Evolutionary conservation across 2,113 vertebrate species (phyloP).

Genomic region (Apodemus sylvaticus): DNA sequence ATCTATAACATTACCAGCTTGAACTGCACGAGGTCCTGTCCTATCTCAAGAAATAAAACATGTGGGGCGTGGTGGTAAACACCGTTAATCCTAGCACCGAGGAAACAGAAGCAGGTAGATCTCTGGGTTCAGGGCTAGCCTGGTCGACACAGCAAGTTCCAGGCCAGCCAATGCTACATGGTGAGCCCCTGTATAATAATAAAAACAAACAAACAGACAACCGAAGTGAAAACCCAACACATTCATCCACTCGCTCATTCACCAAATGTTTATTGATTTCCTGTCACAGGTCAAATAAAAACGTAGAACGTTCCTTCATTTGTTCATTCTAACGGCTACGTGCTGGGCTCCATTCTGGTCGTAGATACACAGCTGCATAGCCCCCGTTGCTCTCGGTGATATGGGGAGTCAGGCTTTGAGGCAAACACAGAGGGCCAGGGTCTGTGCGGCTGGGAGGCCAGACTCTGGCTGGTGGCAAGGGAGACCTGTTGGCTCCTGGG

Average conservation of each 20-base stretch:
- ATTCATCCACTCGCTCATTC: not conserved
- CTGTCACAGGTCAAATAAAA: not conserved
- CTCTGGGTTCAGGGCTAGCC: not conserved
- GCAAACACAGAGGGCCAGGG: not conserved
- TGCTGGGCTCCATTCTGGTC: not conserved
- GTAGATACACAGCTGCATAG: not conserved
- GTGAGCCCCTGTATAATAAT: not conserved
- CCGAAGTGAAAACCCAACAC: not conserved
- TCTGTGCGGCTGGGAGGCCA: not conserved
- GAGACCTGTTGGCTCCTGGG: not conserved
- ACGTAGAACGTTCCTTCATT: not conserved
- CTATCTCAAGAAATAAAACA: not conserved
- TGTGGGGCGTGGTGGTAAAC: not conserved
- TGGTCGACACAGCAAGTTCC: not conserved
- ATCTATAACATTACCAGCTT: not conserved
- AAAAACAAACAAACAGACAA: not conserved
- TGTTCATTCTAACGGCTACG: not conserved
- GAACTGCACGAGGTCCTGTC: not conserved
- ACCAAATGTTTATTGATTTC: not conserved
- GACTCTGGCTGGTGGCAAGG: fast-evolving
- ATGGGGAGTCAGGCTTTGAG: not conserved
- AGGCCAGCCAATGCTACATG: not conserved
- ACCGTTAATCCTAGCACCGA: not conserved
- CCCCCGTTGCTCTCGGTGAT: fast-evolving
- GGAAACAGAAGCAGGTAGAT: no score